These are phyloP conservation scores for Eospalax fontanierii DNA, from an alignment of 2,797 vertebrate genomes.

Conservation along the genomic window DNA sequence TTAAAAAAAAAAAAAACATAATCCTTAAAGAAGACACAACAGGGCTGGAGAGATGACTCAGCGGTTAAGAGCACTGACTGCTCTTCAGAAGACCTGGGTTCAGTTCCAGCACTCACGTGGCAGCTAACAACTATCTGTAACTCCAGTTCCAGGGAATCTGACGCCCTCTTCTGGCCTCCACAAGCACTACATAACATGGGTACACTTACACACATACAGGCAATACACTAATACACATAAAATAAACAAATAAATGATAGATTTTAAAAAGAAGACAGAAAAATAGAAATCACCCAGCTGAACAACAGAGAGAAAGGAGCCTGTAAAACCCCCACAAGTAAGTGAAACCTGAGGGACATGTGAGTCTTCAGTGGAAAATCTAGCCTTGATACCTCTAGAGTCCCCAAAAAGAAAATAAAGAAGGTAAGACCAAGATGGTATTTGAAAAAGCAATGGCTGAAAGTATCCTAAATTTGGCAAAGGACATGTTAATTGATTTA, in stretches of 20 bases:
- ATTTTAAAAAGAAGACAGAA: not conserved
- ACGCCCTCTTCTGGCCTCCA: no score
- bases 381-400: not conserved
- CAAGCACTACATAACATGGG: no score
- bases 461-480: slow-evolving; percentile 24
- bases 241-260: not conserved
- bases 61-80: no score
- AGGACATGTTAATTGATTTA: not conserved
- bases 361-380: slow-evolving; percentile 25
- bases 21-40: no score
- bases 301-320: not conserved
- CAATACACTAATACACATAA: not conserved
- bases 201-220: no score
- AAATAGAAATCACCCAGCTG: not conserved
- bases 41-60: no score
- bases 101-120: no score
- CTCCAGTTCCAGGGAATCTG: no score
- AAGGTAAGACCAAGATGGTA: not conserved
- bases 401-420: not conserved
- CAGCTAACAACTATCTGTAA: no score
- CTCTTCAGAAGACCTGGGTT: no score
- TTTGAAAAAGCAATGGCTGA: slow-evolving; percentile 19
- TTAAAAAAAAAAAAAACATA: no score
- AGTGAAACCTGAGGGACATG: not conserved
- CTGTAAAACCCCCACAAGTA: not conserved